A percentile compares a stretch with the other conserved stretches of the same genome.
Conservation (phyloP, 64 coral and sea anemone species). For the Montipora capricornis region DNA sequence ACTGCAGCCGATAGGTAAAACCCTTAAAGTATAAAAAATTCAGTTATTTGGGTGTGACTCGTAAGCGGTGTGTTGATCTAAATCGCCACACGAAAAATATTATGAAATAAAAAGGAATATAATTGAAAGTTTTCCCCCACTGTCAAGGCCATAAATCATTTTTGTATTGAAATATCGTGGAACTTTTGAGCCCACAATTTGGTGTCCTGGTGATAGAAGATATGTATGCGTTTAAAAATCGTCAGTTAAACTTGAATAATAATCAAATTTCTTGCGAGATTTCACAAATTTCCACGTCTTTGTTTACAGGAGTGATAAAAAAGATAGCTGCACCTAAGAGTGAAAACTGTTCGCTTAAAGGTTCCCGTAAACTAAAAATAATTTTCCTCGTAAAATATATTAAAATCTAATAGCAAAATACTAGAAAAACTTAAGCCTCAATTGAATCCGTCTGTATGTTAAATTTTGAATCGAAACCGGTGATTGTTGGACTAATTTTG, state of each 20-base stretch:
- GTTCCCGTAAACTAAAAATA: too few species aligned
- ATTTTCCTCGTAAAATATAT: background rate
- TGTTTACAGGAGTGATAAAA: background rate
- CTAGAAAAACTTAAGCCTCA: background rate
- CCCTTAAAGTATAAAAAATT: constrained; percentile 29
- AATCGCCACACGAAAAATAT: constrained; percentile 2
- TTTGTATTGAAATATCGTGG: background rate
- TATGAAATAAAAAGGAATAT: constrained; percentile 22
- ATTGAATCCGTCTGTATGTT: background rate
- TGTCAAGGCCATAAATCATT: background rate
- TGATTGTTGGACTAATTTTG: background rate
- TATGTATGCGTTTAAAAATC: too few species aligned
- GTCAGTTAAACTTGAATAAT: too few species aligned
- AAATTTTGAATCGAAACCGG: background rate
- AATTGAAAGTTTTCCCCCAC: constrained; percentile 6
- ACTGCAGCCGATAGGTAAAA: background rate
- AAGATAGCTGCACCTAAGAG: too few species aligned
- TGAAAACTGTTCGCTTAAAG: background rate
- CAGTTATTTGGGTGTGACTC: constrained; percentile 21
- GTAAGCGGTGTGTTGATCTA: background rate
- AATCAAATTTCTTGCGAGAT: too few species aligned
- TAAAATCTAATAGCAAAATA: background rate
- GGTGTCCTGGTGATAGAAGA: background rate
- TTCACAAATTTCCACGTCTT: background rate
- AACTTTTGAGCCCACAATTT: background rate